Evolutionary conservation across 1,140 invertebrate genomes (phyloP).

Genomic region (Nylanderia fulva): DNA sequence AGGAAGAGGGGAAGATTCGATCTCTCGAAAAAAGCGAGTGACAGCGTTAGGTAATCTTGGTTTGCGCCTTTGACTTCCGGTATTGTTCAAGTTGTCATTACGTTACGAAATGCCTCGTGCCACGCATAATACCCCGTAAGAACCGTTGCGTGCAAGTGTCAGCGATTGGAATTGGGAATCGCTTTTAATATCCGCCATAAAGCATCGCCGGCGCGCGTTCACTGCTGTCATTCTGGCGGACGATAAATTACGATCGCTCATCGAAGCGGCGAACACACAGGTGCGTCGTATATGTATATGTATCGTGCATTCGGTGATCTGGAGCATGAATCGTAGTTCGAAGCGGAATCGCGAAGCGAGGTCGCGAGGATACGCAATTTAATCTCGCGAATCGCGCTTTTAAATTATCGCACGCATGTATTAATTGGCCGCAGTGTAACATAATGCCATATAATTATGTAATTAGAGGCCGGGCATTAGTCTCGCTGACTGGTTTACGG

Average conservation of each 20-base stretch:
- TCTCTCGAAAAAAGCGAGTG: background rate
- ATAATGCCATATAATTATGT: constrained; percentile 85
- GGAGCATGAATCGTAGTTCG: constrained; percentile 57
- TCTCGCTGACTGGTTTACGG: constrained; percentile 83
- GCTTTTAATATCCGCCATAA: constrained; percentile 22
- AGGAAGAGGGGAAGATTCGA: background rate
- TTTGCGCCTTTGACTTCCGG: background rate
- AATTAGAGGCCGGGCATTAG: constrained; percentile 83
- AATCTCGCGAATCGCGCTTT: constrained; percentile 42
- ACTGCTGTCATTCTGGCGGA: constrained; percentile 80
- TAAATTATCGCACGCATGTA: constrained; percentile 79
- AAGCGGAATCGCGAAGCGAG: constrained; percentile 58
- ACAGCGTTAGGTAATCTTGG: background rate
- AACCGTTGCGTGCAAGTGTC: background rate
- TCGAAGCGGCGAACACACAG: constrained; percentile 65
- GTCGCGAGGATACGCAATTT: constrained; percentile 64
- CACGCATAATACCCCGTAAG: background rate
- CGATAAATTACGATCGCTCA: constrained; percentile 83
- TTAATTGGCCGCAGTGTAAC: constrained; percentile 81
- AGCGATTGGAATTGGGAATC: constrained; percentile 18
- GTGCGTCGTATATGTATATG: background rate
- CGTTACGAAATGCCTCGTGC: constrained; percentile 5
- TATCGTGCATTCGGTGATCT: constrained; percentile 55
- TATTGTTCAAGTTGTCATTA: background rate
- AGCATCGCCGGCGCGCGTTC: constrained; percentile 71